Conservation (phyloP, 2,113 vertebrate genomes). For the Oryzias woworae region DNA sequence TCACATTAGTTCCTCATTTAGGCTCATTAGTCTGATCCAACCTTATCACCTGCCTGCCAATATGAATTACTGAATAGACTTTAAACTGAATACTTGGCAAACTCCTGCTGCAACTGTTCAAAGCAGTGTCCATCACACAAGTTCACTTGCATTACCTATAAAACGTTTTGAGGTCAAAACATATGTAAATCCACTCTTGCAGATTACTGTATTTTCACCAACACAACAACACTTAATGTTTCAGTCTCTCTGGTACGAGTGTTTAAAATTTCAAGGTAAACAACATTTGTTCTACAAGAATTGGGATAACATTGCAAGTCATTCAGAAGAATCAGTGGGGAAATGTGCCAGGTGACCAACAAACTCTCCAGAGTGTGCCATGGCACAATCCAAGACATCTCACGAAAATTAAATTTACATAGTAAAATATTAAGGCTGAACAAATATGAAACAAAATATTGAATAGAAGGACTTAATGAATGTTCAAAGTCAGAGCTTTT, state of each 20-base stretch:
- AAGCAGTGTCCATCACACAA: background rate
- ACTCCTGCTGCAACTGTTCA: slow-evolving; percentile 9
- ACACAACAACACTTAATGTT: too few relatives aligned
- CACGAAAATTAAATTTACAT: background rate
- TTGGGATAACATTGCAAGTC: too few relatives aligned
- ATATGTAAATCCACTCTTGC: background rate
- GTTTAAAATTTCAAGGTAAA: too few relatives aligned
- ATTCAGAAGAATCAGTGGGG: background rate
- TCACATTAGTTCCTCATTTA: slow-evolving; percentile 23
- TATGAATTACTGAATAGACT: slow-evolving; percentile 5
- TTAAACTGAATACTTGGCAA: background rate
- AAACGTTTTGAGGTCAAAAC: background rate
- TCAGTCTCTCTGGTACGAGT: too few relatives aligned
- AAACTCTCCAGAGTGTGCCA: background rate
- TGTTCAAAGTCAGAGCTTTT: too few relatives aligned
- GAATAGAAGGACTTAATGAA: too few relatives aligned
- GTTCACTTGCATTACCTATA: background rate
- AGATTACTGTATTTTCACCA: background rate
- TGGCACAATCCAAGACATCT: background rate
- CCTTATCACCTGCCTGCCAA: slow-evolving; percentile 10
- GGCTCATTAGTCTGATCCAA: slow-evolving; percentile 15
- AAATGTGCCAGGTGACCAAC: background rate
- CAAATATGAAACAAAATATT: too few relatives aligned
- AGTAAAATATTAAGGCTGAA: background rate
- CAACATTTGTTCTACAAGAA: too few relatives aligned